Conservation (phyloP, 2,113 vertebrate genomes). For the Osmerus mordax region DNA sequence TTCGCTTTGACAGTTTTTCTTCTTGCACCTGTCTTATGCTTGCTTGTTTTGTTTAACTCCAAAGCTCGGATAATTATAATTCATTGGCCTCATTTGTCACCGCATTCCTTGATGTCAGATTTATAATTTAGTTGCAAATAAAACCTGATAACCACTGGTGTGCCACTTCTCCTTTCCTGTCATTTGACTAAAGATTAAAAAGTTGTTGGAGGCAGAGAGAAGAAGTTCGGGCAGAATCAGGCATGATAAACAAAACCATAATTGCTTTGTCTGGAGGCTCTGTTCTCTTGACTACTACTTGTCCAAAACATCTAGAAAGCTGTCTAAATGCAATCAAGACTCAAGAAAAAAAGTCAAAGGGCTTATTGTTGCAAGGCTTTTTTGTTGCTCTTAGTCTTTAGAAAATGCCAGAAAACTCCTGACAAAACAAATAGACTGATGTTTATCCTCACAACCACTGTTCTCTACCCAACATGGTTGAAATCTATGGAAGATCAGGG, state of each 20-base stretch:
- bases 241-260: constrained; percentile 67
- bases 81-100: constrained; percentile 14
- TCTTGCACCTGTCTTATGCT: neutral
- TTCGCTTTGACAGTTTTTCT: neutral
- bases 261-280: constrained; percentile 67
- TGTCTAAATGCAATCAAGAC: constrained; percentile 64
- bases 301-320: constrained; percentile 60
- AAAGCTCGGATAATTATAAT: neutral
- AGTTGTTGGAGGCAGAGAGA: constrained; percentile 34
- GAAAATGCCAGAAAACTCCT: constrained; percentile 57
- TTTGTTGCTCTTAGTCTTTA: constrained; percentile 53
- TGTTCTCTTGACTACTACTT: constrained; percentile 56
- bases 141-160: constrained; percentile 11
- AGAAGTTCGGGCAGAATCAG: constrained; percentile 34
- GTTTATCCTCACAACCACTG: constrained; percentile 65
- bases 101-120: constrained; percentile 33
- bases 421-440: constrained; percentile 67
- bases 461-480: constrained; percentile 53
- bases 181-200: constrained; percentile 53
- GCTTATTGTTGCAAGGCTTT: constrained; percentile 66
- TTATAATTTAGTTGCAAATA: constrained; percentile 23
- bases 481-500: constrained; percentile 55
- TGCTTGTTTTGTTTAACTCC: neutral
- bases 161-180: constrained; percentile 27
- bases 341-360: constrained; percentile 61